Evolutionary conservation across 2,888 invertebrate genomes (phyloP).

Genomic region (Acronicta psi): DNA sequence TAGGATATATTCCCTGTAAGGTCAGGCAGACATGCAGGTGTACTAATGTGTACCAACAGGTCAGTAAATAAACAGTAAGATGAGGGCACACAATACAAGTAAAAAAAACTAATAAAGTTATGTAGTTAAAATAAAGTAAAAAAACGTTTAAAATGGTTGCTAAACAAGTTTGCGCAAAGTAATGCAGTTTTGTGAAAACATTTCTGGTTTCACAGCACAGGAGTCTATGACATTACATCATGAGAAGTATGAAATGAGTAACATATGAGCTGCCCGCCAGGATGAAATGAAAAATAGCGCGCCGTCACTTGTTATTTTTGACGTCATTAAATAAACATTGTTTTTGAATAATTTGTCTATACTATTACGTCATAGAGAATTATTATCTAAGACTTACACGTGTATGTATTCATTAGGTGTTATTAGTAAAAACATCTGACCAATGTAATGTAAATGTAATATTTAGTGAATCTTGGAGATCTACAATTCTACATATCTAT

Average conservation of each 20-base stretch:
- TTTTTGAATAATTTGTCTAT: constrained; percentile 14
- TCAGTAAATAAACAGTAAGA: no score
- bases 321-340: constrained; percentile 29
- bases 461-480: no score
- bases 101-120: no score
- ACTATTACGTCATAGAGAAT: background rate
- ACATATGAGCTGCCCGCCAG: constrained; percentile 30
- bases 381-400: background rate
- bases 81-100: no score
- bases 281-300: constrained; percentile 41
- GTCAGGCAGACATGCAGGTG: no score
- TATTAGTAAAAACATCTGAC: no score
- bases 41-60: no score
- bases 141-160: background rate
- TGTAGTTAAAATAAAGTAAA: no score
- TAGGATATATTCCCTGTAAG: no score
- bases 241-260: constrained; percentile 33
- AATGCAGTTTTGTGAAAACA: constrained; percentile 17
- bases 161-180: constrained; percentile 3
- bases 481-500: no score
- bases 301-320: constrained; percentile 39
- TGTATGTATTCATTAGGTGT: no score
- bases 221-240: constrained; percentile 37
- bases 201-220: constrained; percentile 14
- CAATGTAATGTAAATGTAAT: no score